phyloP scores from a whole-genome alignment of 2,113 vertebrate genomes.

The Monopterus albus region DNA sequence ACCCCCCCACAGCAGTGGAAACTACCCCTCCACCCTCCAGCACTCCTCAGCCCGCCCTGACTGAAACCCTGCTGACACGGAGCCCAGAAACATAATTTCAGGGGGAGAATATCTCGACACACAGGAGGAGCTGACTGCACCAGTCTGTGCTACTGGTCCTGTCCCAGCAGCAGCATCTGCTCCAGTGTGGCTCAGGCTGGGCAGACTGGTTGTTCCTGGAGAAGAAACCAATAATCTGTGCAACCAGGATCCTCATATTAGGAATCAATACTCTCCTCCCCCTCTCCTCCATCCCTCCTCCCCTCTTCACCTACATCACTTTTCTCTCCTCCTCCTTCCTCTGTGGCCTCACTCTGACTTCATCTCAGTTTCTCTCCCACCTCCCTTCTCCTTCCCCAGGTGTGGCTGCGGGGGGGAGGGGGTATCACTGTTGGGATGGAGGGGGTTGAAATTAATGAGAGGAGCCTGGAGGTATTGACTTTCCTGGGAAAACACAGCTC shows the following conservation, averaged over 20 bases:
- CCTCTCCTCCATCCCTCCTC: background rate
- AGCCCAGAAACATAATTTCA: background rate
- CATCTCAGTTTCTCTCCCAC: conserved; percentile 14
- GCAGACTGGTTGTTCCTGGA: background rate
- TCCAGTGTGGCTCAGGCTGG: background rate
- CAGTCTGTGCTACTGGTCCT: background rate
- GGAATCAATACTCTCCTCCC: conserved; percentile 15
- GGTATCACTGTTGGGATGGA: too few relatives aligned
- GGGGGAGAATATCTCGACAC: background rate
- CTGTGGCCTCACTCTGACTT: background rate
- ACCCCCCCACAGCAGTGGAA: background rate
- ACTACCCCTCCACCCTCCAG: background rate
- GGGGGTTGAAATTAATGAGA: conserved; percentile 75
- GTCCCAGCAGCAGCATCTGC: too few relatives aligned
- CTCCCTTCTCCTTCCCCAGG: conserved; percentile 56
- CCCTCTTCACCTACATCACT: background rate
- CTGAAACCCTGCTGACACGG: background rate
- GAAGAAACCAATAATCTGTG: conserved; percentile 17
- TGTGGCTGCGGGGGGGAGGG: conserved; percentile 57
- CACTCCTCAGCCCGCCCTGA: background rate
- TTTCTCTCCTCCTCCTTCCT: background rate
- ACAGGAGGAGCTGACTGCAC: too few relatives aligned
- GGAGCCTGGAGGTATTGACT: conserved; percentile 81
- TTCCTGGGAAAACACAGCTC: conserved; percentile 84
- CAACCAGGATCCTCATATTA: conserved; percentile 39